Percentiles rank a stretch among this genome's conserved stretches.
Evolutionary conservation across 2,113 vertebrate genomes (phyloP).

Genomic region (Piaya cayana): DNA sequence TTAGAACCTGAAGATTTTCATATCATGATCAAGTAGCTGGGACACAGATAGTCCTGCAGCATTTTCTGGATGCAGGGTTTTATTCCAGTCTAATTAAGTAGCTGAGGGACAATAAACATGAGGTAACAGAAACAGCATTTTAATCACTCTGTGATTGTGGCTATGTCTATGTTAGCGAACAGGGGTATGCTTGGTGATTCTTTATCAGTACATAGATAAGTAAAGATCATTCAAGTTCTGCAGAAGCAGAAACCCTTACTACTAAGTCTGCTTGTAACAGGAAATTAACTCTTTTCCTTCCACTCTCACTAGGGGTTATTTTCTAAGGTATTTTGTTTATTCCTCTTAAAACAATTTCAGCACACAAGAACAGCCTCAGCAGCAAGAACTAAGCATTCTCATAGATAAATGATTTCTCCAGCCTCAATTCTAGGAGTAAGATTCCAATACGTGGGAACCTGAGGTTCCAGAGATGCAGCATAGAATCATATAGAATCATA

Average conservation of each 20-base stretch:
- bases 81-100: background rate
- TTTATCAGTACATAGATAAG: background rate
- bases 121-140: background rate
- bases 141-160: background rate
- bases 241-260: background rate
- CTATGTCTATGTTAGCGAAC: background rate
- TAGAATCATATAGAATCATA: too few relatives aligned
- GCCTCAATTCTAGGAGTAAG: background rate
- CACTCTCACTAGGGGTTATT: background rate
- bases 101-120: background rate
- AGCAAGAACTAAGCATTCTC: background rate
- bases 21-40: background rate
- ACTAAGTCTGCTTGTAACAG: background rate
- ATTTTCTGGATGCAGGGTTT: background rate
- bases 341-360: background rate
- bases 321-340: background rate
- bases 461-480: background rate
- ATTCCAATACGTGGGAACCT: background rate
- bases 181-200: background rate
- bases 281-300: background rate
- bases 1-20: background rate
- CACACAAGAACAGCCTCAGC: background rate
- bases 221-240: background rate
- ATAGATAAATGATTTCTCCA: rapidly evolving
- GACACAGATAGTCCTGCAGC: background rate